Percentiles rank a stretch among this genome's conserved stretches.
phyloP scores from a whole-genome alignment of 2,113 vertebrate species.

The Oxyruncus cristatus region DNA sequence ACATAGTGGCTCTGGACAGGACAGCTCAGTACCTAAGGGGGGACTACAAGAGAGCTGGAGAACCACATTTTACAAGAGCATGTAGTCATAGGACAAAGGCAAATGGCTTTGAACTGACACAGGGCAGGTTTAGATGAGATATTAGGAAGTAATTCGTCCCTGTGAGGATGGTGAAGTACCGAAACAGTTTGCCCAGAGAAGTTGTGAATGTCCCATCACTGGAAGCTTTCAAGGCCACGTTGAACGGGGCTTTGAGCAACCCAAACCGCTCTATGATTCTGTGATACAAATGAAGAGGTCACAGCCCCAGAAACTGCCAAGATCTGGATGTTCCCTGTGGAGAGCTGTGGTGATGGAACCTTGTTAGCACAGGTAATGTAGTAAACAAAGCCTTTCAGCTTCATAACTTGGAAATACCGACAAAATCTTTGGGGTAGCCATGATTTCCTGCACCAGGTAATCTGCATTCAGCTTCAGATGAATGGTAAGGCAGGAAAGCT shows the following conservation, averaged over 20 bases:
- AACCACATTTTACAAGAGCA: background rate
- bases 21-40: background rate
- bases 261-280: background rate
- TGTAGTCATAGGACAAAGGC: background rate
- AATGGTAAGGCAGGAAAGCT: background rate
- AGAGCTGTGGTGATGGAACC: background rate
- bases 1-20: background rate
- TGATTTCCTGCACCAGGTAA: background rate
- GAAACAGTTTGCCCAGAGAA: background rate
- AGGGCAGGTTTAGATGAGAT: background rate
- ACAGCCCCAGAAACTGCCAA: background rate
- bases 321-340: background rate
- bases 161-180: background rate
- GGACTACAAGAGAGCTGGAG: background rate
- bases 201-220: background rate
- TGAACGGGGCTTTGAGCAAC: background rate
- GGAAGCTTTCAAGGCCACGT: background rate
- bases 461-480: background rate
- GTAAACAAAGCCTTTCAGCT: background rate
- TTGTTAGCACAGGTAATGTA: background rate
- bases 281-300: background rate
- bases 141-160: background rate
- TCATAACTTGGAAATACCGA: background rate
- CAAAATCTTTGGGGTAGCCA: background rate
- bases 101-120: background rate